These are phyloP conservation scores for Pangasius larnaudii DNA, from an alignment of 2,797 vertebrate species.

Conservation along the genomic window DNA sequence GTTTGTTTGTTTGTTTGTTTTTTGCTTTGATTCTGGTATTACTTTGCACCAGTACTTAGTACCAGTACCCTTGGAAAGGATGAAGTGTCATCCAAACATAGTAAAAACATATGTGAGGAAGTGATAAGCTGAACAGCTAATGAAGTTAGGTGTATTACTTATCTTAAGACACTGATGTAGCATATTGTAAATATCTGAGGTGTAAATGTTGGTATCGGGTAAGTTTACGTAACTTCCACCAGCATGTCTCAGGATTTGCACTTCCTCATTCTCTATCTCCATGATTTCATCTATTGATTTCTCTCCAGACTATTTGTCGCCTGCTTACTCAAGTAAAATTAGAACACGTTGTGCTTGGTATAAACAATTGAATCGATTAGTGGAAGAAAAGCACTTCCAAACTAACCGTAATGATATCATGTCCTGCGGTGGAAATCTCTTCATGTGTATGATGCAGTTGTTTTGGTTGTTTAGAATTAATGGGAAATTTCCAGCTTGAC, in stretches of 20 bases:
- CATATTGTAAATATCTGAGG: background rate
- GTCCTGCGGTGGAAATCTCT: constrained; percentile 61
- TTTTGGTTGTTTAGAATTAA: constrained; percentile 73
- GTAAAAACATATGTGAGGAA: background rate
- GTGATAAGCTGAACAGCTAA: background rate
- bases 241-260: background rate
- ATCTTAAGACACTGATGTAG: background rate
- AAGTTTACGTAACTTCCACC: constrained; percentile 18
- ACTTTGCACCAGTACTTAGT: background rate
- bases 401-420: constrained; percentile 73
- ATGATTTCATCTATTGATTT: constrained; percentile 77
- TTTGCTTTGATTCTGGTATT: background rate
- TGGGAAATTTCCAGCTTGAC: constrained; percentile 76
- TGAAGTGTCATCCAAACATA: background rate
- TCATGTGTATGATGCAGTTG: constrained; percentile 40
- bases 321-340: constrained; percentile 78
- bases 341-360: constrained; percentile 66
- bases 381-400: constrained; percentile 56
- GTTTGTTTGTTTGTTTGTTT: background rate
- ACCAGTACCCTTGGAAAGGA: background rate
- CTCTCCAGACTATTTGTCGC: constrained; percentile 73
- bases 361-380: constrained; percentile 72
- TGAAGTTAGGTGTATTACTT: background rate
- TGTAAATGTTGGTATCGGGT: background rate
- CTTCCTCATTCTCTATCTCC: constrained; percentile 55